Percentiles rank a stretch among this genome's conserved stretches.
Conservation (phyloP, 2,888 invertebrate species). For the Calliscelio sp. region DNA sequence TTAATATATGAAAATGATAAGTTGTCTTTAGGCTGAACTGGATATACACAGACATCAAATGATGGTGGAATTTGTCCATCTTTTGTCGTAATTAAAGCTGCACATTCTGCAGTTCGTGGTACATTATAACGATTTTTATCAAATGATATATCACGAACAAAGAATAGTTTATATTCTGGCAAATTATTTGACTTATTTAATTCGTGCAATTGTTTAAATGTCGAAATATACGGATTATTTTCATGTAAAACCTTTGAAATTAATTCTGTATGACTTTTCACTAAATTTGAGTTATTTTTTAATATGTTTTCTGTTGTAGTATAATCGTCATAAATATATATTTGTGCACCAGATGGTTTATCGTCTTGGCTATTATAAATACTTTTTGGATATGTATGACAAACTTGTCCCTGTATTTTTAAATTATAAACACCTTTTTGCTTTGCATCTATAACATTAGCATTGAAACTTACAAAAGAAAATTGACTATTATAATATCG, state of each 20-base stretch:
- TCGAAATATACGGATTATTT: conserved; percentile 6
- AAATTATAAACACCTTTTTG: conserved; percentile 24
- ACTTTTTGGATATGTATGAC: conserved; percentile 9
- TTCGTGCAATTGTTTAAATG: conserved; percentile 17
- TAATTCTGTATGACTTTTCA: conserved; percentile 6
- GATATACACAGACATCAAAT: conserved; percentile 10
- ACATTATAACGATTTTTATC: conserved; percentile 1
- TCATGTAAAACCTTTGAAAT: conserved; percentile 5
- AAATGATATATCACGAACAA: not conserved
- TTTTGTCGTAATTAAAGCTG: not conserved
- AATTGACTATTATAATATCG: conserved; percentile 35
- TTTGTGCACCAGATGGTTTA: conserved; percentile 15
- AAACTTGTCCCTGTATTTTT: conserved; percentile 19
- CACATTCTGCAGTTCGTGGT: not conserved
- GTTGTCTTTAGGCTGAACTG: not conserved
- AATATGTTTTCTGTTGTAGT: conserved; percentile 7
- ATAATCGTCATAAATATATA: conserved; percentile 31
- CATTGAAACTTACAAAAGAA: conserved; percentile 31
- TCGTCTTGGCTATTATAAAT: not conserved
- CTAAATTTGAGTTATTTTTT: conserved; percentile 24
- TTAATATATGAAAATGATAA: not conserved
- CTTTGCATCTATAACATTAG: not conserved
- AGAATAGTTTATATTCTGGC: conserved; percentile 19
- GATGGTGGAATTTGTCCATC: not conserved
- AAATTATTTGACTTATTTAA: not conserved